Evolutionary conservation across 1,140 invertebrate genomes (phyloP), one percentile per base, ranked within the genome.

Genomic region (Drosophila tani): DNA sequence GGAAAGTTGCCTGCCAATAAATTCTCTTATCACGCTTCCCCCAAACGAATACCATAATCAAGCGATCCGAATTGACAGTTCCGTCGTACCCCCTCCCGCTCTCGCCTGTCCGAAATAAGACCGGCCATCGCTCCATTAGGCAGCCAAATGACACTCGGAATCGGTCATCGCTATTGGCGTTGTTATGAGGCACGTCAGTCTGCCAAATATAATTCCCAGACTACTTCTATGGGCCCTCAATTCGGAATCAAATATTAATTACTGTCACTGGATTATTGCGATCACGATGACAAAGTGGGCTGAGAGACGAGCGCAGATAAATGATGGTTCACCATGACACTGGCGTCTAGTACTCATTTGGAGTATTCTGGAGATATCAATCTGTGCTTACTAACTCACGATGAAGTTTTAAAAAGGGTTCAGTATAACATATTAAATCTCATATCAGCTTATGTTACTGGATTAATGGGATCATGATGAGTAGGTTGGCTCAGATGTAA

Each of bases 71-170:
- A 35, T 67, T 69, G 45, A 67, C 66, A 69, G 62, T 51, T 32
- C 45, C 29, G 27, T 46, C 21, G 41, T 24, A 35, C 19, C 6
- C 19, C 45, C 43, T n/a, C n/a, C 60, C 15, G 45, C 57, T 29
- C 46, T 29, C 45, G 35, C 6, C 65, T 68, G 65, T 68, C 66
- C 66, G 24, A 69, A 56, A 56, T 38, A 38, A 70, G 21, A 49
- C 17, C 3, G n/a, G 11, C 17, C 27, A 32, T n/a, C 68, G 57
- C 69, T 51, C 51, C 71, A 76, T 76, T 76, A 53, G 74, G 74
- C 73, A 67, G 40, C 11, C 55, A 51, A 76, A 76, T 76, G 63
- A 55, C 62, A 53, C 35, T 41, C 47, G 24, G 74, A 76, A 76
- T 76, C 73, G 73, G 60, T 46, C 53, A 73, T 56, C 69, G 47